A percentile compares a stretch with the other conserved stretches of the same genome.
These are phyloP conservation scores for Zophobas morio DNA, from an alignment of 1,140 invertebrate species.

Conservation along the genomic window DNA sequence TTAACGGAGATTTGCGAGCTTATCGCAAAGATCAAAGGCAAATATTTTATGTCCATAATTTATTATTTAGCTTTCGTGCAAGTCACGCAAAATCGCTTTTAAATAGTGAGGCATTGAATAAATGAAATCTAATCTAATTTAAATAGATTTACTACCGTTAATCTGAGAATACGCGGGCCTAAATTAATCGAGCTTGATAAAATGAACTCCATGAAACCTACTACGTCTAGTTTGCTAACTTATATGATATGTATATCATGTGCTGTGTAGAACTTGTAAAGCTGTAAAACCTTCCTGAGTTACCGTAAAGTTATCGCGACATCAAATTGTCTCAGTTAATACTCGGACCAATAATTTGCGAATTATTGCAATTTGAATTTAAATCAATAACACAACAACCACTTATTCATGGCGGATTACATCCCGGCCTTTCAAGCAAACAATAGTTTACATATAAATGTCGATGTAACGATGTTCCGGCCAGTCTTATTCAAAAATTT, in stretches of 20 bases:
- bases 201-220: conserved; percentile 26
- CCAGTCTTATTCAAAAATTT: too few relatives aligned
- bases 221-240: conserved; percentile 34
- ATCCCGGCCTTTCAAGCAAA: neutral
- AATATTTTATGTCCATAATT: too few relatives aligned
- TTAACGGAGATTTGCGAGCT: too few relatives aligned
- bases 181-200: conserved; percentile 41
- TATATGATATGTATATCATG: conserved; percentile 42
- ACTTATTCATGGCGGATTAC: too few relatives aligned
- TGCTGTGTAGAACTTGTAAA: conserved; percentile 27
- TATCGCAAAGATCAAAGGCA: too few relatives aligned
- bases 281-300: conserved; percentile 21
- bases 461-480: too few relatives aligned
- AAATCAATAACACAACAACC: neutral
- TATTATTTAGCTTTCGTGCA: neutral
- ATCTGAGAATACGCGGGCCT: conserved; percentile 30
- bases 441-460: neutral
- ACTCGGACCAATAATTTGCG: conserved; percentile 2
- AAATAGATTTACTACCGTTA: conserved; percentile 39
- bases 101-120: conserved; percentile 14
- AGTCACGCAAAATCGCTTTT: neutral
- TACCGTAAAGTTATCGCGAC: conserved; percentile 28
- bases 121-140: conserved; percentile 33
- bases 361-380: conserved; percentile 6
- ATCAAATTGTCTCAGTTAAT: conserved; percentile 24